These are phyloP conservation scores for Enteromius treurensis DNA, from an alignment of 2,797 vertebrate species.

Conservation along the genomic window DNA sequence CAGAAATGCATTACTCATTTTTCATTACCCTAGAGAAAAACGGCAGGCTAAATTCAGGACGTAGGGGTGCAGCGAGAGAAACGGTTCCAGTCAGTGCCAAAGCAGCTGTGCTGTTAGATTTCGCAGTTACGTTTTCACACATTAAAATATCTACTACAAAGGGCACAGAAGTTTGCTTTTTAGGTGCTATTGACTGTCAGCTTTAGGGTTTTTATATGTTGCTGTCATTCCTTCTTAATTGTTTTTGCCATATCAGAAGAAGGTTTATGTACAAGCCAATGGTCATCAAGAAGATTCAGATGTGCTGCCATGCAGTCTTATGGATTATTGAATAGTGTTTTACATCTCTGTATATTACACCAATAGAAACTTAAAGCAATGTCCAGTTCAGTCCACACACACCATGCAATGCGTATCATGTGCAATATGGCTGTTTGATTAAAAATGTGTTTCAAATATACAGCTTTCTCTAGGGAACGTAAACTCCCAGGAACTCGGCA, in stretches of 20 bases:
- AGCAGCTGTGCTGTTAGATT: constrained; percentile 37
- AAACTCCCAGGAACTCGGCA: constrained; percentile 43
- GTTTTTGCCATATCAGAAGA: constrained; percentile 4
- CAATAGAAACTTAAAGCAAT: constrained; percentile 15
- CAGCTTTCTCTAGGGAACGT: constrained; percentile 23
- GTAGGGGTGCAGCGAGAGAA: constrained; percentile 29
- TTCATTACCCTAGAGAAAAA: constrained; percentile 45
- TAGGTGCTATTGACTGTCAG: constrained; percentile 3
- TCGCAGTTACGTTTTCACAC: constrained; percentile 35
- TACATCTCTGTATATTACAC: constrained; percentile 26
- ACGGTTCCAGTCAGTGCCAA: constrained; percentile 24
- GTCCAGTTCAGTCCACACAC: neutral
- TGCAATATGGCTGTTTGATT: constrained; percentile 15
- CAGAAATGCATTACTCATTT: constrained; percentile 52
- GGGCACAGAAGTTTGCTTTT: constrained; percentile 24
- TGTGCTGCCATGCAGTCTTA: neutral
- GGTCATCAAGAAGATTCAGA: constrained; percentile 26
- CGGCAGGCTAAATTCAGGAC: constrained; percentile 45
- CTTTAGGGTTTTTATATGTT: neutral
- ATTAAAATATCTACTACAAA: constrained; percentile 31
- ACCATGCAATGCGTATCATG: neutral
- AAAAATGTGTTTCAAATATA: constrained; percentile 40
- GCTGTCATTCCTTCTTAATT: neutral
- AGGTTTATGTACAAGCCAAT: constrained; percentile 18
- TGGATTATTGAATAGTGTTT: constrained; percentile 26